A percentile compares a stretch with the other conserved stretches of the same genome.
Conservation (phyloP, 1,140 invertebrate genomes). For the Drosophila bocki region DNA sequence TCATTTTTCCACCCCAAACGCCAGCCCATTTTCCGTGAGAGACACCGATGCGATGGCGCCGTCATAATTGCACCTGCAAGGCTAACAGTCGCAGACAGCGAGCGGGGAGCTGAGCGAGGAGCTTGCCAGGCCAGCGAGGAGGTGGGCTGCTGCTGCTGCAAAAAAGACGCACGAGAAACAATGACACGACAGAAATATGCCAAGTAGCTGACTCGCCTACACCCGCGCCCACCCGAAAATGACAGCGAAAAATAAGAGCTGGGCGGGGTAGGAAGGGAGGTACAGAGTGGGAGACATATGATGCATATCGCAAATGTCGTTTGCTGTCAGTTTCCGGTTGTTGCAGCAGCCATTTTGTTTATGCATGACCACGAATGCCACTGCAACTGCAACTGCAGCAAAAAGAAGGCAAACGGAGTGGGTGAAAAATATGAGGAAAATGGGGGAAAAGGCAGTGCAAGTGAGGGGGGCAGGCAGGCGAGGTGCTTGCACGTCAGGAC, state of each 20-base stretch:
- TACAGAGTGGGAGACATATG: constrained; percentile 54
- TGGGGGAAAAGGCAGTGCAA: not conserved
- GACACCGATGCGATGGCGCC: constrained; percentile 41
- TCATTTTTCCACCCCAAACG: constrained; percentile 3
- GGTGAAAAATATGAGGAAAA: constrained; percentile 5
- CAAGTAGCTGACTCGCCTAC: constrained; percentile 69
- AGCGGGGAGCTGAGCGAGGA: not conserved
- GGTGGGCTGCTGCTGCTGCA: constrained; percentile 34
- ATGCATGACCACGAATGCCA: constrained; percentile 79
- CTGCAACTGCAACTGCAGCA: constrained; percentile 54
- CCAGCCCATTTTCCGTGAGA: constrained; percentile 13
- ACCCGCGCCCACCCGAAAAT: constrained; percentile 34
- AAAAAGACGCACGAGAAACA: constrained; percentile 77
- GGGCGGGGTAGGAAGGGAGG: not conserved
- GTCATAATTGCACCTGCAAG: constrained; percentile 81
- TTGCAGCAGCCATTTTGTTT: constrained; percentile 82
- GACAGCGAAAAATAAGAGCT: constrained; percentile 30
- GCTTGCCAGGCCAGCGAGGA: not conserved
- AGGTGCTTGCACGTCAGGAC: not conserved
- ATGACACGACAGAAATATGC: constrained; percentile 79
- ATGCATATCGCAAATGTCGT: constrained; percentile 83
- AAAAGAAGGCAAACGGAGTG: constrained; percentile 23
- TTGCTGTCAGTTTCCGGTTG: constrained; percentile 81
- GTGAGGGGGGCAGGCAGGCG: not conserved
- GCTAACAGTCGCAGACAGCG: constrained; percentile 71